Evolutionary conservation across 2,113 vertebrate species (phyloP).

Genomic region (Chaetura pelagica): DNA sequence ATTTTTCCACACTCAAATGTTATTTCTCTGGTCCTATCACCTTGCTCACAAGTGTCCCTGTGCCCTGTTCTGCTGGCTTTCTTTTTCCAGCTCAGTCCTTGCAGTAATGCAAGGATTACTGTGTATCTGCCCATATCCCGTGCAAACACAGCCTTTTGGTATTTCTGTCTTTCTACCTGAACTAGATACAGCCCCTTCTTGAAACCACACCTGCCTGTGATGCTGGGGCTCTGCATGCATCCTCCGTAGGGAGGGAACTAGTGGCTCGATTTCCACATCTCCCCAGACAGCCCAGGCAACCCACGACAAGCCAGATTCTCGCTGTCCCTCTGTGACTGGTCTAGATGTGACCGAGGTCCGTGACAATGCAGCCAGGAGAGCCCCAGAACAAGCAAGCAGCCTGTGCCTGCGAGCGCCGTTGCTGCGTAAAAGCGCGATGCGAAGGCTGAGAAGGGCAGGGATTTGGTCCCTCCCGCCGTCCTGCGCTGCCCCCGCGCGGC

Average conservation of each 20-base stretch:
- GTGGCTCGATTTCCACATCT: neutral
- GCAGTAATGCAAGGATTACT: neutral
- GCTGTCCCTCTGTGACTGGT: neutral
- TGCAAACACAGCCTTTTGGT: neutral
- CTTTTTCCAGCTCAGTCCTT: neutral
- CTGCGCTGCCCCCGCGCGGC: slow-evolving; percentile 31
- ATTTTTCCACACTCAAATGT: neutral
- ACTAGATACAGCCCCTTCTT: neutral
- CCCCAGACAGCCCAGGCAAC: neutral
- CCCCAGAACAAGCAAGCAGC: rapidly evolving
- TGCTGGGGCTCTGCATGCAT: neutral
- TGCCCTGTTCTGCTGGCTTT: neutral
- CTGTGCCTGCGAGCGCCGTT: rapidly evolving
- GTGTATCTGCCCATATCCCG: too few species aligned
- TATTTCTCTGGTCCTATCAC: neutral
- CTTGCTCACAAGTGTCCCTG: neutral
- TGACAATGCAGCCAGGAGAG: neutral
- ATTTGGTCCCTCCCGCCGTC: neutral
- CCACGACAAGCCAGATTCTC: neutral
- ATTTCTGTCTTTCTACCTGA: neutral
- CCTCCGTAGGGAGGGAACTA: neutral
- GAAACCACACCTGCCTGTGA: too few species aligned
- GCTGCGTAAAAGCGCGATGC: neutral
- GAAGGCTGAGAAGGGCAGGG: neutral
- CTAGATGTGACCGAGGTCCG: rapidly evolving